Conservation (phyloP, 2,113 vertebrate species). For the Psettodes erumei region DNA sequence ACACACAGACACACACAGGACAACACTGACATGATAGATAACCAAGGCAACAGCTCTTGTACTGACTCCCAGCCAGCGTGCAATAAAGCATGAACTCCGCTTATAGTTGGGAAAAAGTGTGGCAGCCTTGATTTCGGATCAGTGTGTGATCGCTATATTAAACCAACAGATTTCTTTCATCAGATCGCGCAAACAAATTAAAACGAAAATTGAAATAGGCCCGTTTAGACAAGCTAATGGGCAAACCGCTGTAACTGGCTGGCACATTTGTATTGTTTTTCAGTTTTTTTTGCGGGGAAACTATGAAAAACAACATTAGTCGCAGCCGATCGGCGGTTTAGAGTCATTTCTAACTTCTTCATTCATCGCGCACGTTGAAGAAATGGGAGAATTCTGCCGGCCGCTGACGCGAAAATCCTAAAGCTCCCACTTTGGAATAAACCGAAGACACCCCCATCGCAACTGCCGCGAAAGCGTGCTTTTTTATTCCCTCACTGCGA, state of each 20-base stretch:
- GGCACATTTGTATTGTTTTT: too few species aligned
- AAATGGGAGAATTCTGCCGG: neutral
- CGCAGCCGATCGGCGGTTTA: neutral
- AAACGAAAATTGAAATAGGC: neutral
- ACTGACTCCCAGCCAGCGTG: neutral
- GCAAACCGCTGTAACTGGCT: neutral
- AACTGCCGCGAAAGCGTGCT: neutral
- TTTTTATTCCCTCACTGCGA: neutral
- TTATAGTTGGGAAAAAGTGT: neutral
- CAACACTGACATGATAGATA: conserved; percentile 55
- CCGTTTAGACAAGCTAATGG: too few species aligned
- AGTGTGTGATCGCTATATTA: too few species aligned
- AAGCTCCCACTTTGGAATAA: neutral
- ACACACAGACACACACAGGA: conserved; percentile 6
- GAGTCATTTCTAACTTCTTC: conserved; percentile 49
- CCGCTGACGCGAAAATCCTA: neutral
- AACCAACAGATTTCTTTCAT: too few species aligned
- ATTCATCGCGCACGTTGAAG: conserved; percentile 3
- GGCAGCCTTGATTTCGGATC: neutral
- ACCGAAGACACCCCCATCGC: neutral
- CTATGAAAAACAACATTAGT: neutral
- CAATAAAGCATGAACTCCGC: neutral
- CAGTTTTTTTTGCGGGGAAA: too few species aligned
- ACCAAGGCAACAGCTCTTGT: conserved; percentile 29
- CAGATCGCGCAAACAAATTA: neutral